Conservation (phyloP, 2,888 invertebrate species). For the Drosophila multiciliata region DNA sequence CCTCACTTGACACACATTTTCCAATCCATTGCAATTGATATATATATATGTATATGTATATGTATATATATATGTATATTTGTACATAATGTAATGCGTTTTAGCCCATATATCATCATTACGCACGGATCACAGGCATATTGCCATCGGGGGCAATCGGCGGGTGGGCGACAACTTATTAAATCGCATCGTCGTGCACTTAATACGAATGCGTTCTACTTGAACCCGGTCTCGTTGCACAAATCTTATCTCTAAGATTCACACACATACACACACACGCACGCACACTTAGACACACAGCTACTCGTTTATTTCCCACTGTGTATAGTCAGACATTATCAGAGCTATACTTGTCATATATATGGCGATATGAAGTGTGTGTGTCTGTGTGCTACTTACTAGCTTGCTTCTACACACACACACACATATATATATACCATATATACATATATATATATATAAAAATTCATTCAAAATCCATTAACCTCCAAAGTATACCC, state of each 20-base stretch:
- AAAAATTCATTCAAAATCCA: not conserved
- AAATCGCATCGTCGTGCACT: conserved; percentile 30
- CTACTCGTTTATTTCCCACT: conserved; percentile 41
- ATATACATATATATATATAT: too few species aligned
- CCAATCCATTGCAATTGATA: conserved; percentile 11
- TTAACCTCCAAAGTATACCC: not conserved
- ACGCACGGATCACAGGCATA: conserved; percentile 23
- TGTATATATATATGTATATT: not conserved
- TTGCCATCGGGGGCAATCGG: conserved; percentile 12
- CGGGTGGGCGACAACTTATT: conserved; percentile 16
- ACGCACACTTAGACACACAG: not conserved
- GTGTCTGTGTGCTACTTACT: conserved; percentile 33
- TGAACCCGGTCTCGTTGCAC: conserved; percentile 74
- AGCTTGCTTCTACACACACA: not conserved
- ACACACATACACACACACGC: conserved; percentile 33
- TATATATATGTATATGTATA: not conserved
- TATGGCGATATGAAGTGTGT: conserved; percentile 27
- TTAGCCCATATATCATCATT: conserved; percentile 25
- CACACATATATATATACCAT: too few species aligned
- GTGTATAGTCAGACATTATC: conserved; percentile 72
- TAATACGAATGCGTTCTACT: conserved; percentile 59
- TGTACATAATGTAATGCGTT: conserved; percentile 9
- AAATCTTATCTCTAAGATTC: conserved; percentile 72
- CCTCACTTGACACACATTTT: conserved; percentile 38
- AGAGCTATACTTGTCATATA: conserved; percentile 36